Percentiles rank a stretch among this genome's conserved stretches.
These are phyloP conservation scores for Squalus acanthias DNA, from an alignment of 2,797 vertebrate genomes.

Conservation along the genomic window DNA sequence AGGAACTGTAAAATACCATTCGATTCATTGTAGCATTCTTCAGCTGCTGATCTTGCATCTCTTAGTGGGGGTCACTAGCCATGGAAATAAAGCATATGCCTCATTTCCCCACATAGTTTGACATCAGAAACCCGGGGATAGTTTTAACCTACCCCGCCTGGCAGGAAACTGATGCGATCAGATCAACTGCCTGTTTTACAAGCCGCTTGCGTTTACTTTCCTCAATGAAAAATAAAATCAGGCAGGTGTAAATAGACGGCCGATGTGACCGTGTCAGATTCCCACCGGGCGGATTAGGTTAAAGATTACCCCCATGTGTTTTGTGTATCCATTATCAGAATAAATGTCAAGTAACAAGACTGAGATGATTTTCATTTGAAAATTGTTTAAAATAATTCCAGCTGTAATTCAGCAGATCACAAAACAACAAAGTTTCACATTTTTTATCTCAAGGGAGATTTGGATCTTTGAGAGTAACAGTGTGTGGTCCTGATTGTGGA, in stretches of 20 bases:
- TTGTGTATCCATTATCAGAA: neutral
- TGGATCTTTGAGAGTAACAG: constrained; percentile 31
- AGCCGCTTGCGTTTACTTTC: neutral
- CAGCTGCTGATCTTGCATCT: neutral
- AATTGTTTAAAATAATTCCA: neutral
- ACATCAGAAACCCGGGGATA: neutral
- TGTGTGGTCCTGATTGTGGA: constrained; percentile 1
- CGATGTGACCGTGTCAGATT: neutral
- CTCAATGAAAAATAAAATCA: neutral
- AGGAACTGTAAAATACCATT: neutral
- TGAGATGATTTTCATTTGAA: neutral
- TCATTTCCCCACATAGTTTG: neutral
- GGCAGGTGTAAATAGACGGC: neutral
- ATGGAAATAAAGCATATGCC: neutral
- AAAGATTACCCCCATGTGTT: neutral
- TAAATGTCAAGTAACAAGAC: neutral
- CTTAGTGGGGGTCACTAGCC: neutral
- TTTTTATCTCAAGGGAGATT: constrained; percentile 26
- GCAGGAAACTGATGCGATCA: neutral
- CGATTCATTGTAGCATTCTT: neutral
- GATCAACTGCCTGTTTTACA: neutral
- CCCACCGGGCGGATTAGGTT: no score
- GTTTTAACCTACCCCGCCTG: neutral
- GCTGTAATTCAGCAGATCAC: neutral
- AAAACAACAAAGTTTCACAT: constrained; percentile 12